phyloP scores from a whole-genome alignment of 2,113 vertebrate genomes.

The Noctilio leporinus region DNA sequence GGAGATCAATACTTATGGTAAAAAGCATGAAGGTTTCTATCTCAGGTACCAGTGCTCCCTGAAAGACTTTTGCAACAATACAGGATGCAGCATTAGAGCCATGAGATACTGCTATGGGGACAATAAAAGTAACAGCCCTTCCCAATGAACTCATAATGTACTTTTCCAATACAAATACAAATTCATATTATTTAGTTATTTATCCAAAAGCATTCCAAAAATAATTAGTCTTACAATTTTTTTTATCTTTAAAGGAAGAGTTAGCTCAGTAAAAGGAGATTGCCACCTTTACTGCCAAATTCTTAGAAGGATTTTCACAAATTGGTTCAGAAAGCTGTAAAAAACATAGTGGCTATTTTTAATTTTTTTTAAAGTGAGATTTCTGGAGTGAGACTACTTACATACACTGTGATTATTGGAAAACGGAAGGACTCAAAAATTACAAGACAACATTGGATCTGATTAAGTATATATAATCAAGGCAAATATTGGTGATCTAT shows the following conservation, averaged over 20 bases:
- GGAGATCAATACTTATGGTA: not conserved
- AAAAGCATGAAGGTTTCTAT: not conserved
- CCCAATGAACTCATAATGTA: not conserved
- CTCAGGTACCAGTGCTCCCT: not conserved
- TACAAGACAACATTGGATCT: not conserved
- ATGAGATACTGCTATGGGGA: not conserved
- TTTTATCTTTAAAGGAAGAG: conserved; percentile 47
- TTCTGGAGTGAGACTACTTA: conserved; percentile 46
- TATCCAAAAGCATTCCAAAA: conserved; percentile 19
- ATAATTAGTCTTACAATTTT: conserved; percentile 20
- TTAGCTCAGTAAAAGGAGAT: conserved; percentile 55
- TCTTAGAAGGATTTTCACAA: conserved; percentile 56
- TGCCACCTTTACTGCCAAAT: conserved; percentile 58
- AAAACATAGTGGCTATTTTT: conserved; percentile 54
- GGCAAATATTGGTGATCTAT: not conserved
- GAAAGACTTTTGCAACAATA: not conserved
- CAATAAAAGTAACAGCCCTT: not conserved
- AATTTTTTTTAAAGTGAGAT: conserved; percentile 45
- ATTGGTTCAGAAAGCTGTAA: conserved; percentile 62
- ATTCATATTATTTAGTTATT: conserved; percentile 51
- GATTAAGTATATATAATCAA: conserved; percentile 11
- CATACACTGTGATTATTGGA: conserved; percentile 39
- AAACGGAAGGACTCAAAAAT: conserved; percentile 46
- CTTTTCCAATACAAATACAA: conserved; percentile 35
- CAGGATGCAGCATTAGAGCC: not conserved